phyloP scores from a whole-genome alignment of 2,113 vertebrate genomes.

The Eretmochelys imbricata region DNA sequence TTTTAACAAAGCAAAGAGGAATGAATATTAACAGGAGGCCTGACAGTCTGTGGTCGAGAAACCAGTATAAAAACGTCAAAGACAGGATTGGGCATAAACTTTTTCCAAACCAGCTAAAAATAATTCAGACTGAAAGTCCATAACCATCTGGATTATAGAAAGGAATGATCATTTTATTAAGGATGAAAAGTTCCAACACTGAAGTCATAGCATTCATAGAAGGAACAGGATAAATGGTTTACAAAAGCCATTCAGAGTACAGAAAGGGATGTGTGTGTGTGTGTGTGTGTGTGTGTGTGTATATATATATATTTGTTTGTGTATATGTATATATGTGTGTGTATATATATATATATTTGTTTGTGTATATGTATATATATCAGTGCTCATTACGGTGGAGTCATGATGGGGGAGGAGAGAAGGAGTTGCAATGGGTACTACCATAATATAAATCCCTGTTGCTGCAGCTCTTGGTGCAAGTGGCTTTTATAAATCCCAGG shows the following conservation, averaged over 20 bases:
- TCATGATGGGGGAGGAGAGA: background rate
- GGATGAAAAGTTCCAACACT: background rate
- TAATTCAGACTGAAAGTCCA: background rate
- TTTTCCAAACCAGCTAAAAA: background rate
- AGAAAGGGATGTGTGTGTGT: background rate
- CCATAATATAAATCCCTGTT: slow-evolving; percentile 13
- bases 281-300: too few relatives aligned
- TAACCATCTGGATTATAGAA: background rate
- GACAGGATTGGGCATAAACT: background rate
- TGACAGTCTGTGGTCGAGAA: background rate
- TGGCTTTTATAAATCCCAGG: slow-evolving; percentile 6
- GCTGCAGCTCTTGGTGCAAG: background rate
- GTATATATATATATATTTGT: too few relatives aligned
- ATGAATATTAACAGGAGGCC: background rate
- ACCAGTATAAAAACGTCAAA: background rate
- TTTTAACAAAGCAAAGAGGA: slow-evolving; percentile 3
- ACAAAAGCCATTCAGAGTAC: slow-evolving; percentile 6
- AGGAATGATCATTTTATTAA: background rate
- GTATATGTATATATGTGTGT: too few relatives aligned
- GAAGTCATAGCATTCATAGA: background rate
- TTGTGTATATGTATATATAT: too few relatives aligned
- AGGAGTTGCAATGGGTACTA: background rate
- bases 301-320: too few relatives aligned
- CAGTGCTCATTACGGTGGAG: background rate
- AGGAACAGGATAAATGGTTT: background rate